Conservation (phyloP, 2,797 vertebrate genomes). For the Carduelis carduelis region DNA sequence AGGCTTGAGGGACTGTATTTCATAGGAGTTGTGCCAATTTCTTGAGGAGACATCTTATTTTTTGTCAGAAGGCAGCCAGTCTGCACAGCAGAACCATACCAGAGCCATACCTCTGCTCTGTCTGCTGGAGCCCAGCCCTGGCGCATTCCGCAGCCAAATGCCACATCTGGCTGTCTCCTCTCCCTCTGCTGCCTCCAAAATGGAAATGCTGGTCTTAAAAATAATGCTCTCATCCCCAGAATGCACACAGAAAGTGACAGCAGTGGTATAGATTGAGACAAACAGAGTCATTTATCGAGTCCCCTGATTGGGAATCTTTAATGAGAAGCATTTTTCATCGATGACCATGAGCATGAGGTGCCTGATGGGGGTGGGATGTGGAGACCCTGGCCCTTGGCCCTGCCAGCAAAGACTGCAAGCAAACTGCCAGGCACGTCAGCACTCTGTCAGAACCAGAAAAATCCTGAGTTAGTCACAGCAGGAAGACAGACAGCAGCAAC, state of each 20-base stretch:
- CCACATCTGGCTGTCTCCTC: background rate
- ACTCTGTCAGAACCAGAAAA: slow-evolving; percentile 21
- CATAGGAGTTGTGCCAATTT: background rate
- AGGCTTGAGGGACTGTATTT: background rate
- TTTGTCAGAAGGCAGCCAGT: background rate
- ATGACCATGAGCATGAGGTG: background rate
- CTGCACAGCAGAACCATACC: background rate
- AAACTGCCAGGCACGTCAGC: background rate
- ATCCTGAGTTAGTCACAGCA: background rate
- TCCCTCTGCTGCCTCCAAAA: background rate
- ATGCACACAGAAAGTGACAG: background rate
- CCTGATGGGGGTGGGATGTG: background rate
- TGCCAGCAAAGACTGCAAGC: background rate
- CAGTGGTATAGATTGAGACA: background rate
- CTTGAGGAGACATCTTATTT: background rate
- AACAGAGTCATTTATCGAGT: background rate
- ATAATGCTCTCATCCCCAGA: background rate
- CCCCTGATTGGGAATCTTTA: background rate
- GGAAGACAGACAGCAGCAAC: slow-evolving; percentile 13
- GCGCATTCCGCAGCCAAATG: background rate
- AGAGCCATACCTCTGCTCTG: background rate
- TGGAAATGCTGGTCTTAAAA: background rate
- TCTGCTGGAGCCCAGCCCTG: background rate
- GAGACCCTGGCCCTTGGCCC: background rate
- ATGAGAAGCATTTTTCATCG: background rate